Base-by-base conservation (phyloP, 2,888 invertebrate genomes). In the Pseudolycoriella hygida region DNA sequence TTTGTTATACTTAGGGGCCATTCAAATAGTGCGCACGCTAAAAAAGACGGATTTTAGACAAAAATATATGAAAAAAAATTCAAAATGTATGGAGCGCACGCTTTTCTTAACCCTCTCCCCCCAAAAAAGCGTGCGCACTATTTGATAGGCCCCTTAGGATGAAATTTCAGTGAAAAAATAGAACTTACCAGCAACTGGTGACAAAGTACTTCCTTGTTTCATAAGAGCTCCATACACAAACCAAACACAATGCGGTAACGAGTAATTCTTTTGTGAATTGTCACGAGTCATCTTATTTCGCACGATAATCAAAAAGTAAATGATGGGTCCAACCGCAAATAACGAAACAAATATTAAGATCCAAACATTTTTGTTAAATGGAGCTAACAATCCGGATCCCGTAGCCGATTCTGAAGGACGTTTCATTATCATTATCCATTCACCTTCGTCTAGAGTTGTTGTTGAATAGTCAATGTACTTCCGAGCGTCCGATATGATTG, bases 161-260 rank as follows among this genome's bases (percentile, higher is more conserved):
- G n/a, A n/a, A n/a, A n/a, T n/a, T n/a, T n/a, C n/a, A n/a, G n/a
- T n/a, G n/a, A n/a, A n/a, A n/a, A n/a, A n/a, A n/a, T 34, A 20
- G 32, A 39, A 46, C 67, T 69, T 61, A 88, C 88, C 86, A 56
- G 84, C 80, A 48, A 75, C 71, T 1, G 89, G 88, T n/a, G 77
- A 73, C 40, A 87, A 66, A 11, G 76, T 80, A 17, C 85, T 82
- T 43, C 89, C 88, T 64, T 89, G 89, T 56, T 88, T 89, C 66
- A 89, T 75, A 31, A 89, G 70, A 1, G 86, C 86, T 14, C 87
- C 86, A 57, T 88, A 89, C 3, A 82, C 81, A 57, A 88, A 89
- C 88, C 88, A 89, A 51, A 83, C 71, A 56, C 87, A 87, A 3
- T 80, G 73, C 0, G 74, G 70, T 15, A 87, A 54, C 0, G 75